Base-by-base conservation (phyloP, 1,140 invertebrate genomes). In the Andrena cerasifolii region DNA sequence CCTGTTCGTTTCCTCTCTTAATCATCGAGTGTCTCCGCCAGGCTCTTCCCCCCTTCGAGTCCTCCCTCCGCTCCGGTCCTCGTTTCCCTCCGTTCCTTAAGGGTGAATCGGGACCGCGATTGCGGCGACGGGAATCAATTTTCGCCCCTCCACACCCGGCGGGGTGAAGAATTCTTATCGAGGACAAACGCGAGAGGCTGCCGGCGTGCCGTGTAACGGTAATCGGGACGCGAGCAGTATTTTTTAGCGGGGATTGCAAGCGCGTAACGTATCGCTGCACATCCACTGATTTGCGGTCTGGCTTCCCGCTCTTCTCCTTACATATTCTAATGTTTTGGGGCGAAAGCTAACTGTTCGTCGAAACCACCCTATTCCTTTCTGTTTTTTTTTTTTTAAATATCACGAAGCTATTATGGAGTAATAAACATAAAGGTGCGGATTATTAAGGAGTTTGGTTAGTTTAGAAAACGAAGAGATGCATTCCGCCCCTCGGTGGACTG, bases 11-110 rank as follows among this genome's bases (percentile, higher is more conserved):
- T 77, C 66, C 72, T 79, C 80, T 72, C 62, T 80, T 83, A 84
- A 84, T 84, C 79, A 84, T 80, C 78, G 53, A 80, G 66, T 59
- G 67, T 83, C 77, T 83, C 71, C 66, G 36, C 36, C 81, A 65
- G 49, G 66, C 75, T 73, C 36, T 40, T 40, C 49, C 62, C 67
- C 73, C 45, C 45, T 65, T 56, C 49, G 67, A 65, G 12, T 31
- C 51, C n/a, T 36, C 24, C 36, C 54, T 21, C n/a, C 10, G 14
- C 31, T 14, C 18, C 28, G 5, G n/a, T 40, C 43, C 14, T 31
- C n/a, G 12, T 43, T 16, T 14, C 8, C 21, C 54, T 31, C 43
- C 67, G 31, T 18, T 78, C 40, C 81, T 49, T 61, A 5, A 18
- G 59, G 70, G 74, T 75, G 70, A 70, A 61, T 70, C 72, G 58